Percentiles rank a stretch among this genome's conserved stretches.
These are phyloP conservation scores for Philypnodon macrostomus DNA, from an alignment of 2,797 vertebrate species.

Conservation along the genomic window DNA sequence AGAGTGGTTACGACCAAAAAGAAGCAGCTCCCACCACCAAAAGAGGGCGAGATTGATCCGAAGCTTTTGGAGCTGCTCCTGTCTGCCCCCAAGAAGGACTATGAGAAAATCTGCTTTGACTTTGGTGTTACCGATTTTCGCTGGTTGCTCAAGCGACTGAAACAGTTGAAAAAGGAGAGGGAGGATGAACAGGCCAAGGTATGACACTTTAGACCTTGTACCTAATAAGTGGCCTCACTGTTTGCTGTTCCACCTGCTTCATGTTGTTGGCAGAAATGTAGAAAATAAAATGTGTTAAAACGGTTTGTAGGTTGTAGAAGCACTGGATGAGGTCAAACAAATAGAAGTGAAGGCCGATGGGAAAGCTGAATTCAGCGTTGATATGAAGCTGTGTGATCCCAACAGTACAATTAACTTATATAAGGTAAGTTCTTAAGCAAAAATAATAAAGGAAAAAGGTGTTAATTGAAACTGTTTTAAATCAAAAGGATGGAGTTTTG, in stretches of 20 bases:
- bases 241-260: too few relatives aligned
- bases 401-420: conserved; percentile 81
- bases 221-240: too few relatives aligned
- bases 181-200: conserved; percentile 84
- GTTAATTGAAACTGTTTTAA: neutral
- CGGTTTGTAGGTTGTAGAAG: conserved; percentile 73
- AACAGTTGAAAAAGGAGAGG: conserved; percentile 78
- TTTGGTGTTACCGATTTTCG: conserved; percentile 88
- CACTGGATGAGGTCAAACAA: conserved; percentile 78
- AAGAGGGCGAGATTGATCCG: conserved; percentile 76
- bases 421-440: conserved; percentile 78
- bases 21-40: conserved; percentile 63
- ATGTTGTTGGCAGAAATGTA: too few relatives aligned
- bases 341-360: conserved; percentile 79
- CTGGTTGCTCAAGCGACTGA: conserved; percentile 86
- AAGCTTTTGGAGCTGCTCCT: conserved; percentile 86
- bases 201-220: too few relatives aligned
- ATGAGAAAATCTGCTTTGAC: conserved; percentile 86
- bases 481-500: conserved; percentile 61
- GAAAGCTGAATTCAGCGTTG: conserved; percentile 80
- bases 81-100: conserved; percentile 82
- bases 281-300: neutral
- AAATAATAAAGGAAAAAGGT: neutral
- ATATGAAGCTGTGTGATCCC: conserved; percentile 79
- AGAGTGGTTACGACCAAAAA: conserved; percentile 62